Percentiles rank a stretch among this genome's conserved stretches.
These are phyloP conservation scores for Anthonomus grandis DNA, from an alignment of 1,140 invertebrate genomes.

Conservation along the genomic window DNA sequence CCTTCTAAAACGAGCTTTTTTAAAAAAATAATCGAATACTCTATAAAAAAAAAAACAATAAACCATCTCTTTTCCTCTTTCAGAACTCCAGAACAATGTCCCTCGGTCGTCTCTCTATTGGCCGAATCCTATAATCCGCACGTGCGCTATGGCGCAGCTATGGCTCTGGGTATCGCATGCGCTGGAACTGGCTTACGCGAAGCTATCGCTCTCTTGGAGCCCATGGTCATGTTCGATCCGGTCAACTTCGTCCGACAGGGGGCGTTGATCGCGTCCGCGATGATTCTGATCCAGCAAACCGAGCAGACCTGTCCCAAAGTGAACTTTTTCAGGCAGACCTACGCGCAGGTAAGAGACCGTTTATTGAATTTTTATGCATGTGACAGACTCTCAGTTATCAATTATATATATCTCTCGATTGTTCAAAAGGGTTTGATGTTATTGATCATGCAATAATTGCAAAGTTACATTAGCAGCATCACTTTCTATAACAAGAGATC, in stretches of 20 bases:
- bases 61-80: too few species aligned
- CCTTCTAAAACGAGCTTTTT: too few species aligned
- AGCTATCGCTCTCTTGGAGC: slow-evolving; percentile 93
- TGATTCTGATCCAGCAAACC: slow-evolving; percentile 98
- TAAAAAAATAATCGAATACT: too few species aligned
- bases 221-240: slow-evolving; percentile 95
- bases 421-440: too few species aligned
- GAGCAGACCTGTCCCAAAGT: slow-evolving; percentile 93
- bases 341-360: too few species aligned
- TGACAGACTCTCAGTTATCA: too few species aligned
- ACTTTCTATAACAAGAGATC: too few species aligned
- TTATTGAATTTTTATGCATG: too few species aligned
- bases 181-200: slow-evolving; percentile 95
- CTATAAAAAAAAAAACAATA: too few species aligned
- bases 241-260: slow-evolving; percentile 99
- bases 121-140: slow-evolving; percentile 99
- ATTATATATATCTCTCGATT: too few species aligned
- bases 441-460: too few species aligned
- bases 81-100: slow-evolving; percentile 94
- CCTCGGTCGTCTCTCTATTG: slow-evolving; percentile 90
- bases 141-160: slow-evolving; percentile 97
- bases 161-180: slow-evolving; percentile 98
- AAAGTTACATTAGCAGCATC: too few species aligned
- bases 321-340: slow-evolving; percentile 89
- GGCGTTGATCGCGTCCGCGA: slow-evolving; percentile 92